Evolutionary conservation across 2,797 vertebrate species (phyloP), one percentile per base, ranked within the genome.

Genomic region (Leptoclinus maculatus): DNA sequence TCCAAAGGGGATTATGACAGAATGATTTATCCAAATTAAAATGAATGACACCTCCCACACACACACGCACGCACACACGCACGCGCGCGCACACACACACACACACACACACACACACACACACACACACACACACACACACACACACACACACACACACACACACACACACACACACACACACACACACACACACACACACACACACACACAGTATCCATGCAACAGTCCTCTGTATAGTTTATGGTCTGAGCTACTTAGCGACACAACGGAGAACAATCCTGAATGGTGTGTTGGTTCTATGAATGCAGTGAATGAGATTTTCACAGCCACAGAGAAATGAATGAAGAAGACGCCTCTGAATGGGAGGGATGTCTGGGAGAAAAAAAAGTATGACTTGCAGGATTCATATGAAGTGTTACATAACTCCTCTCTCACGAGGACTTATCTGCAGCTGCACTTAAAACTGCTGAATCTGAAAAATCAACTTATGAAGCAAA

Each of bases 271-370:
- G 82, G 54, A 57, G 67, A 75, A 66, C 81, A 85, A 82, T 82
- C 79, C 71, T 92, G 88, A 92, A 93, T 91, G 91, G 86, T 57
- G 51, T 49, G 76, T 77, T 67, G 29, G 68, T 63, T 87, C 79
- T 84, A 14, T 89, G 79, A 89, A 87, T 49, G 71, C 47, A 17
- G 41, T 91, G 89, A 92, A 93, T 90, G 87, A 87, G 70, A 87
- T 83, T 78, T 91, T 88, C 79, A 83, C 79, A 86, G 87, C 58
- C 60, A 2, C 72, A 27, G 69, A 89, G 77, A 76, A 75, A 72
- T 91, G 82, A 90, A 91, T 91, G 88, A 78, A 68, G 69, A 86
- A n/a, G 67, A 75, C 36, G 82, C 32, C 19, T 80, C 73, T 91
- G 88, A 93, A 88, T 89, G 85, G 76, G 56, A 75, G 64, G 41